Base-by-base conservation (phyloP, 2,888 invertebrate genomes). In the Cheiracanthium punctorium region DNA sequence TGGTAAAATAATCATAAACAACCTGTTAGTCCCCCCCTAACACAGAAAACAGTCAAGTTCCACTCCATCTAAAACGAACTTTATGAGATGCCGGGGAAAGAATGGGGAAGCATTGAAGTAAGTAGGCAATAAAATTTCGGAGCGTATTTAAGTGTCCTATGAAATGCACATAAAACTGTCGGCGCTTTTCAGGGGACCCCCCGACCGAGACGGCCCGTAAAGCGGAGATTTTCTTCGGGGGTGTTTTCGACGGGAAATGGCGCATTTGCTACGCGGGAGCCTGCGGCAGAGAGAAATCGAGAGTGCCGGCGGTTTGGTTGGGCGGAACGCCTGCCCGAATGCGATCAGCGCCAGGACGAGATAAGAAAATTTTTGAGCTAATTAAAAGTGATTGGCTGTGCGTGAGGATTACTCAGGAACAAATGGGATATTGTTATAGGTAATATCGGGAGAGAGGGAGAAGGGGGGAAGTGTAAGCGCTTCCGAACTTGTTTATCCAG, bases 81-180 rank as follows among this genome's bases (percentile, higher is more conserved):
- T 85, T 85, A 85, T 80, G 84, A 85, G 79, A 70, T 37, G 67
- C 69, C 52, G 70, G 79, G n/a, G n/a, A n/a, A 77, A 84, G 82
- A 84, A 84, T 84, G 73, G 82, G 52, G 71, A 24, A 58, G 79
- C 71, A 79, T 70, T 79, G 82, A 72, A 69, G 82, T 79, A 85
- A 85, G 84, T 85, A 74, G 64, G 84, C 74, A 43, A 79, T 80
- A 85, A 80, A 85, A 85, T 85, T 85, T 79, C 48, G 84, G 77
- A 77, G 72, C 58, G 74, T 73, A 28, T 75, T 85, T 85, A 85
- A 85, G 79, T 72, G 82, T 72, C 82, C 71, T 70, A 77, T 77
- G 82, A 84, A 84, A 74, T 69, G 74, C 84, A 69, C 79, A 85
- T 85, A 85, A 85, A 85, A 28, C 84, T 85, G 84, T 85, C 84